A percentile compares a stretch with the other conserved stretches of the same genome.
These are phyloP conservation scores for Muscicapa comitata DNA, from an alignment of 2,797 vertebrate genomes.

Conservation along the genomic window DNA sequence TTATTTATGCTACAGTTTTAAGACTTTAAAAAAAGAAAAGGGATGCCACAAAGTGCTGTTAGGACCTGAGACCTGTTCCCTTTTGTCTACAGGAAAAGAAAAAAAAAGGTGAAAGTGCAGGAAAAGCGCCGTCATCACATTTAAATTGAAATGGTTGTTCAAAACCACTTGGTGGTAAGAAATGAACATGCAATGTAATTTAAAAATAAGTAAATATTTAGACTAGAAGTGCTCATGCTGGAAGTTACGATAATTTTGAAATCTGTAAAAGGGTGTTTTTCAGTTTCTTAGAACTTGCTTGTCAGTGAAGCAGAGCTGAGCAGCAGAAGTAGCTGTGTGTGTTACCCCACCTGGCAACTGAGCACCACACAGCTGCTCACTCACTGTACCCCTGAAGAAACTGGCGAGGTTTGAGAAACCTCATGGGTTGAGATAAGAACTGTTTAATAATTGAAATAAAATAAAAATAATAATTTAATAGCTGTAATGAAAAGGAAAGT, in stretches of 20 bases:
- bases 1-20: neutral
- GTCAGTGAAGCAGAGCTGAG: neutral
- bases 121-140: neutral
- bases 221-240: neutral
- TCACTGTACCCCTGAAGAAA: neutral
- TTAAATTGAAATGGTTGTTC: neutral
- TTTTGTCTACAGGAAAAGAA: neutral
- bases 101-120: neutral
- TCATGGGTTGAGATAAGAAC: neutral
- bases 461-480: neutral
- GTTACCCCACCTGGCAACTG: neutral
- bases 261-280: neutral
- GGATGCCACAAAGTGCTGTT: neutral
- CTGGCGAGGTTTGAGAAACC: neutral
- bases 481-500: neutral
- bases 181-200: neutral
- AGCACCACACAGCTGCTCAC: neutral
- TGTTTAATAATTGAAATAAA: neutral
- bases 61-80: neutral
- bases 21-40: neutral
- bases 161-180: neutral
- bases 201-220: neutral
- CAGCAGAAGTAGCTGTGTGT: neutral
- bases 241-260: neutral
- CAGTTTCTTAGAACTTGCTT: neutral